phyloP scores from a whole-genome alignment of 2,888 invertebrate species.

The Ramazzottius varieornatus region DNA sequence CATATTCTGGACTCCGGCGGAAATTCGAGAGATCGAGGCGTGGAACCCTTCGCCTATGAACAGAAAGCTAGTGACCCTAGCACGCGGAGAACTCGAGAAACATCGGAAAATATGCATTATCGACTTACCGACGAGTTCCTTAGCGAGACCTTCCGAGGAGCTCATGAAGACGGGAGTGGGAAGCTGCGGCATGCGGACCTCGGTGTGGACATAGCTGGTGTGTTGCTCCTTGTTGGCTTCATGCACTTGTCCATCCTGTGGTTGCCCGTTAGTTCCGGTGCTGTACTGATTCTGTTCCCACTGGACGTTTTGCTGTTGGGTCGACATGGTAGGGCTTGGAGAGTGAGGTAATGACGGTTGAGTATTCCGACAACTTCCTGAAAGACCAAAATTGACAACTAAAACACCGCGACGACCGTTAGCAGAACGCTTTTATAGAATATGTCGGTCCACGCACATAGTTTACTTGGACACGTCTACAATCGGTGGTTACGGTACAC shows the following conservation, averaged over 20 bases:
- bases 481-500: no score
- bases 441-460: no score
- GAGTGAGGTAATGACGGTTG: no score
- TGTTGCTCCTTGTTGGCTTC: not conserved
- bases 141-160: not conserved
- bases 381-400: no score
- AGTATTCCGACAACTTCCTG: no score
- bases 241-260: not conserved
- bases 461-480: no score
- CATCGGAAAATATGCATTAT: not conserved
- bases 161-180: not conserved
- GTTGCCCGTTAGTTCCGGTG: not conserved
- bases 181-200: not conserved
- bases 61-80: not conserved
- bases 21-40: not conserved
- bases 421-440: no score
- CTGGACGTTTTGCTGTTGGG: no score
- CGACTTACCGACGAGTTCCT: not conserved
- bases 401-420: no score
- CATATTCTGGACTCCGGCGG: not conserved
- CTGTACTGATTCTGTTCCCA: not conserved
- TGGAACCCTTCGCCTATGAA: not conserved
- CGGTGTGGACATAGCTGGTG: conserved; percentile 3
- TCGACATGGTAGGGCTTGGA: no score
- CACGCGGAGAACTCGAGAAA: not conserved